phyloP scores from a whole-genome alignment of 2,113 vertebrate genomes.

The Pituophis catenifer region DNA sequence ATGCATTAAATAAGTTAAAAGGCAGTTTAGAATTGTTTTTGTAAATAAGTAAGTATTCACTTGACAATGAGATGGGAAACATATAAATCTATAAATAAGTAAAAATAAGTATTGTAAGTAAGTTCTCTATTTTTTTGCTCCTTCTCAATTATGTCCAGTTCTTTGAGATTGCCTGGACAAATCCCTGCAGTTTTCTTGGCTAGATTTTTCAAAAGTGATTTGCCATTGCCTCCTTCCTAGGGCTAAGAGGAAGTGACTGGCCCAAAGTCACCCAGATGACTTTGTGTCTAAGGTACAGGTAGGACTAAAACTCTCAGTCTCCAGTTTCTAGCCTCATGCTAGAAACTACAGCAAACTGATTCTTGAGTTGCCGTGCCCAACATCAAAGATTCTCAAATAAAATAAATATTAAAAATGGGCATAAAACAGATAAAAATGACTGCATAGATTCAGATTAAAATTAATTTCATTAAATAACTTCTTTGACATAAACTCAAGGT shows the following conservation, averaged over 20 bases:
- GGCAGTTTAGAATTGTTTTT: neutral
- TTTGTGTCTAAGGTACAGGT: no score
- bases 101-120: neutral
- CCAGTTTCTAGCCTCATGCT: no score
- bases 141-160: neutral
- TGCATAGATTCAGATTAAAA: neutral
- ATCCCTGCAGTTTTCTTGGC: no score
- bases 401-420: neutral
- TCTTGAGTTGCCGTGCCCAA: neutral
- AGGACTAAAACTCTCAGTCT: no score
- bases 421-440: neutral
- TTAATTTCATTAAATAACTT: neutral
- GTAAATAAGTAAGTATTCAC: neutral
- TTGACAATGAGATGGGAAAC: no score
- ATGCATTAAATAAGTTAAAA: neutral
- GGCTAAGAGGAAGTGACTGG: no score
- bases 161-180: no score
- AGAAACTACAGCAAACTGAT: no score
- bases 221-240: no score
- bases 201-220: no score
- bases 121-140: neutral
- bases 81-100: neutral
- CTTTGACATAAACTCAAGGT: neutral
- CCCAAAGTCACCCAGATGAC: no score
- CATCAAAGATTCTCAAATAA: neutral